Conservation (phyloP, 1,140 invertebrate genomes). For the Lasioglossum albipes region DNA sequence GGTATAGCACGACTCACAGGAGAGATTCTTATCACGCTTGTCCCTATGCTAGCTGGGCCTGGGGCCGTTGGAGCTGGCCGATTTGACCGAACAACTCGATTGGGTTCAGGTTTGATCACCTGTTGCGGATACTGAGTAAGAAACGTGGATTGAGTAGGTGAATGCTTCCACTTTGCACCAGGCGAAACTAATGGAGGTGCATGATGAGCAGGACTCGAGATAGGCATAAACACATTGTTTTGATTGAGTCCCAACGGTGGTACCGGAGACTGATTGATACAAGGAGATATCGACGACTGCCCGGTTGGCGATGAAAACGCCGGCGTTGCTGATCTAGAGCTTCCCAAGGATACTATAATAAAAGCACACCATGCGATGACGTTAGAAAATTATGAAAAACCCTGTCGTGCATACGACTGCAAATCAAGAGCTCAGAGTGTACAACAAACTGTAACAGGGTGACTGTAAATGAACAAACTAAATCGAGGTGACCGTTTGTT, state of each 20-base stretch:
- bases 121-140: constrained; percentile 80
- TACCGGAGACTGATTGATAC: constrained; percentile 85
- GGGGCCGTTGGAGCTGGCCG: constrained; percentile 71
- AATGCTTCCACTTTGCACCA: constrained; percentile 79
- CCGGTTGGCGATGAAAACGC: constrained; percentile 90
- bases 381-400: not conserved
- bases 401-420: not conserved
- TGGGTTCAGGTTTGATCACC: constrained; percentile 82
- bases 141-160: constrained; percentile 78
- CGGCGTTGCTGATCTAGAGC: constrained; percentile 93
- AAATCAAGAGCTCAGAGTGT: too few relatives aligned
- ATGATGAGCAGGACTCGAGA: constrained; percentile 84
- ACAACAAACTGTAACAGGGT: too few relatives aligned
- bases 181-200: constrained; percentile 75
- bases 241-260: constrained; percentile 82
- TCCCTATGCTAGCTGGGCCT: constrained; percentile 79
- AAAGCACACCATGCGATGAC: not conserved
- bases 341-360: constrained; percentile 91
- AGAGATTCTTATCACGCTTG: constrained; percentile 91
- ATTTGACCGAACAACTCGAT: constrained; percentile 76
- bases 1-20: constrained; percentile 79
- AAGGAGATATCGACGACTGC: constrained; percentile 83
- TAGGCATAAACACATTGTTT: constrained; percentile 93
- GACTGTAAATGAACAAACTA: too few relatives aligned
- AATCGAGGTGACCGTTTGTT: too few relatives aligned